Evolutionary conservation across 2,113 vertebrate genomes (phyloP).

Genomic region (Coregonus clupeaformis): DNA sequence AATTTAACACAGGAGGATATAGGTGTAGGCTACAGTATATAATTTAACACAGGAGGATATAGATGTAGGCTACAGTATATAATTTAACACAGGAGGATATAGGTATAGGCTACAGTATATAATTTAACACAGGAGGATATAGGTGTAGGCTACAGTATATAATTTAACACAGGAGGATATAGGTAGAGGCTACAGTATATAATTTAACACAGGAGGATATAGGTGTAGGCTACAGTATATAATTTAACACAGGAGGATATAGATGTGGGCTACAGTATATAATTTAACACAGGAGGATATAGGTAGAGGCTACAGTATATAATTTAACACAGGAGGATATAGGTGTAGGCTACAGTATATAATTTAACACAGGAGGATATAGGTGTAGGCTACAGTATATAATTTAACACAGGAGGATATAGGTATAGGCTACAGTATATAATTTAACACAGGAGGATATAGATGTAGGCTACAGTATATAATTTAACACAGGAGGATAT

Average conservation of each 20-base stretch:
- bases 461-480: not conserved
- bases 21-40: not conserved
- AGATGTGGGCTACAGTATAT: too few species aligned
- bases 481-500: not conserved
- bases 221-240: too few species aligned
- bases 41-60: not conserved
- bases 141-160: too few species aligned
- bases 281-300: too few species aligned
- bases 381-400: not conserved
- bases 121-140: not conserved
- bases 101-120: not conserved
- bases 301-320: not conserved
- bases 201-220: too few species aligned
- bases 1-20: not conserved
- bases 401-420: too few species aligned
- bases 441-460: not conserved
- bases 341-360: too few species aligned
- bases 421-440: too few species aligned
- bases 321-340: not conserved
- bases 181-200: too few species aligned
- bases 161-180: too few species aligned
- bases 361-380: not conserved
- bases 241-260: too few species aligned
- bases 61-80: not conserved
- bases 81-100: not conserved